These are phyloP conservation scores for Mandrillus leucophaeus DNA, from an alignment of 2,113 vertebrate species.

Conservation along the genomic window DNA sequence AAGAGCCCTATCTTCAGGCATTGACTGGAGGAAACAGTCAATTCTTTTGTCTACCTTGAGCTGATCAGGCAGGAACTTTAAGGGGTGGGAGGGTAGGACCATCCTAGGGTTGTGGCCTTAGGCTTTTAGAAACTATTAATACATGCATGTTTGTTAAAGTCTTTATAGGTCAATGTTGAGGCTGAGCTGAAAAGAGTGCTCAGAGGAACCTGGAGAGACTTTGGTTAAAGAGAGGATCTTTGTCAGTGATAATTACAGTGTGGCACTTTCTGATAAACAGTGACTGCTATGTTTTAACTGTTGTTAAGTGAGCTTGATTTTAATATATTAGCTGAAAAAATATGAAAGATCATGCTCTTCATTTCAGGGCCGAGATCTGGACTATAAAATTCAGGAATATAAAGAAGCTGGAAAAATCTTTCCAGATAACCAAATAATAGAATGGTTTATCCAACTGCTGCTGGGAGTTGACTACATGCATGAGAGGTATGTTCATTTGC, in stretches of 20 bases:
- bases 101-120: neutral
- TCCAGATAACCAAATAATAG: constrained; percentile 86
- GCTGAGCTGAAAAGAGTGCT: neutral
- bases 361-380: constrained; percentile 90
- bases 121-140: neutral
- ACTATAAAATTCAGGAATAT: constrained; percentile 89
- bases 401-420: constrained; percentile 84
- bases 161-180: neutral
- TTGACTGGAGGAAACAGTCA: neutral
- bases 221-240: neutral
- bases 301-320: neutral
- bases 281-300: neutral
- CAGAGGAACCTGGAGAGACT: neutral
- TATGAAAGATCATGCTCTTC: constrained; percentile 49
- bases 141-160: neutral
- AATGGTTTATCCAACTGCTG: constrained; percentile 91
- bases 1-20: neutral
- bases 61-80: neutral
- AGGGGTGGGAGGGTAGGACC: neutral
- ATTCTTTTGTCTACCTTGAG: neutral
- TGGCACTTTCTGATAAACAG: neutral
- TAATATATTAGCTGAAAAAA: constrained; percentile 6
- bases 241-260: too few relatives aligned
- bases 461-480: constrained; percentile 92
- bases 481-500: constrained; percentile 86